A percentile compares a stretch with the other conserved stretches of the same genome.
These are phyloP conservation scores for Scytalopus superciliaris DNA, from an alignment of 2,113 vertebrate genomes.

Conservation along the genomic window DNA sequence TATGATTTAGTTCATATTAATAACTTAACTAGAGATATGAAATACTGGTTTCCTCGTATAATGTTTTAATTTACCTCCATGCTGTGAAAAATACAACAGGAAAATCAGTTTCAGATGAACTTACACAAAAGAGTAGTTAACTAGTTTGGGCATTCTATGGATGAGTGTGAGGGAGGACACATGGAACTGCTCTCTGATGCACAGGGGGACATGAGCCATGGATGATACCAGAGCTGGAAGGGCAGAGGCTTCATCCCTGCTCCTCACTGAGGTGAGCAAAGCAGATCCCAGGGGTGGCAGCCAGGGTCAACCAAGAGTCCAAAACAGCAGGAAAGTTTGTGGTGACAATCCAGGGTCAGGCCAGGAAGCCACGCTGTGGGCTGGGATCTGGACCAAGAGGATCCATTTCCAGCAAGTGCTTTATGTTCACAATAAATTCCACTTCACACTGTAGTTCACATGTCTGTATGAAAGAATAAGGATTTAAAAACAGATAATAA, in stretches of 20 bases:
- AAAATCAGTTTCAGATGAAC: background rate
- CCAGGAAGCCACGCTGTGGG: background rate
- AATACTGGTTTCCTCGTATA: background rate
- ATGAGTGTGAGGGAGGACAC: background rate
- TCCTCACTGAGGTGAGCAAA: accelerated
- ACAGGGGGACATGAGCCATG: background rate
- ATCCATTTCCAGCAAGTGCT: background rate
- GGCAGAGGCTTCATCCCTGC: background rate
- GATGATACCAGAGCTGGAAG: background rate
- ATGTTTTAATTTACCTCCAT: background rate
- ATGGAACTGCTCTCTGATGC: background rate
- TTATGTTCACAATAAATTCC: background rate
- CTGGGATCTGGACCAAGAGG: background rate
- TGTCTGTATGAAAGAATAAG: background rate
- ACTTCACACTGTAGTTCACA: background rate
- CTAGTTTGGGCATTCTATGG: background rate
- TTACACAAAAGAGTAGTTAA: accelerated
- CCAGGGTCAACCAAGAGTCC: background rate
- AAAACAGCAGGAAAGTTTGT: background rate
- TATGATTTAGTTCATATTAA: accelerated
- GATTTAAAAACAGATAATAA: background rate
- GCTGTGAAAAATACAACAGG: background rate
- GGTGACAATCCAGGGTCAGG: background rate
- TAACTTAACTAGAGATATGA: background rate
- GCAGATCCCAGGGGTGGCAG: background rate